Evolutionary conservation across 2,797 vertebrate species (phyloP), one percentile per base, ranked within the genome.

Genomic region (Sylvia borin): DNA sequence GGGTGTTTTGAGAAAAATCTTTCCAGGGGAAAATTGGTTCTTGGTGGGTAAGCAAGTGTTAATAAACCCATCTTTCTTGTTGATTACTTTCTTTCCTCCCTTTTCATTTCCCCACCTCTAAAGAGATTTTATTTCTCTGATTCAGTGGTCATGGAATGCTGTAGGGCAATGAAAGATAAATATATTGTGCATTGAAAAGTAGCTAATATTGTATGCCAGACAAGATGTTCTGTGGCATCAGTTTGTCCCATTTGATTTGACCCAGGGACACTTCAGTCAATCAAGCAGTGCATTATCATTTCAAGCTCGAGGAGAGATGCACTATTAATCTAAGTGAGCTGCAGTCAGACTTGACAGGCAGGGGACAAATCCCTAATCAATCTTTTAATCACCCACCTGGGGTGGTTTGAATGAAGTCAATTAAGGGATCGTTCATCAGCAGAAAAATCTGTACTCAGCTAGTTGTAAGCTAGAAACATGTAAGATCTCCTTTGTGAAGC

Each of bases 381-480:
- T 96, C 92, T 91, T 92, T 90, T 96, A 96, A 97, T 97, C 95
- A 96, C 93, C 89, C 92, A 91, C 95, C 96, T 94, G 87, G 89
- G 82, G 89, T 95, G 93, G 88, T 93, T 73, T 90, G 92, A 94
- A 96, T 94, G 93, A 91, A 96, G 89, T 72, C 68, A 95, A 94
- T 94, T 96, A 97, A 83, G 72, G 79, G 70, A 84, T 93, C 27
- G 71, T 92, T 96, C 89, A 85, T 96, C 87, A 88, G 54, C 54
- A 90, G 75, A 89, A 94, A 89, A 89, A 91, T 75, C 81, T 91
- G 54, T 72, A 61, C 65, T 94, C 87, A 85, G 61, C 78, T 90
- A 38, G 57, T 38, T 72, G 73, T 90, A 40, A 40, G 40, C 13
- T 40, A 51, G 43, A 88, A 94, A 94, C 32, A 25, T 26, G 17